Base-by-base conservation (phyloP, 2,113 vertebrate species). In the Vanacampus margaritifer region DNA sequence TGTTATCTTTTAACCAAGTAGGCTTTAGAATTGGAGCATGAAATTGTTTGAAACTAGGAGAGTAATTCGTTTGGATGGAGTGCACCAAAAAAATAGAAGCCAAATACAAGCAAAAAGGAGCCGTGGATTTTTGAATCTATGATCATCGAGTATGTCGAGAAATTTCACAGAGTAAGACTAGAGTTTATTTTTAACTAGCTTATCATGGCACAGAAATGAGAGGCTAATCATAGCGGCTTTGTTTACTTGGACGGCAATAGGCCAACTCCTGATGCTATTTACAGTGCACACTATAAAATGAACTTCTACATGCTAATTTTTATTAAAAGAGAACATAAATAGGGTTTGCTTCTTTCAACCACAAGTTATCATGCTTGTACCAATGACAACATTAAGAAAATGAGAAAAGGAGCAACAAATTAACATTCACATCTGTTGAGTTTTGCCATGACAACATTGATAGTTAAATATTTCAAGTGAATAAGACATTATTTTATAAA, bases 21-120 rank as follows among this genome's bases (percentile, higher is more conserved):
- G 72, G 82, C 82, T 87, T 84, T 85, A 76, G 83, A 90, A 90
- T 84, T 90, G 81, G 89, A 89, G 89, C 89, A 88, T 90, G 89
- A 90, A 89, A 90, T 90, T 90, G 88, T 86, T 88, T 87, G 88
- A 89, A 88, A 90, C 80, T 83, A 78, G 83, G 75, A 80, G 65
- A 84, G 80, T 79, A 88, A 86, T 86, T 83, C 71, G 50, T 74
- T 76, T 61, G 75, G 71, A 84, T 77, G 72, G 72, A 73, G 80
- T 32, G 74, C 71, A 68, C 80, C 82, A 84, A 81, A 86, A 88
- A 74, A 84, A 64, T 41, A 35, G 74, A 60, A 59, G 77, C 82
- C 84, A 74, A 59, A 73, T 37, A 64, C 71, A 83, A 76, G 80
- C 67, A 45, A 61, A 68, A 61, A 53, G 60, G 76, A 66, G 71